A percentile compares a stretch with the other conserved stretches of the same genome.
Conservation (phyloP, 1,140 invertebrate genomes). For the Drosophila equinoxialis region DNA sequence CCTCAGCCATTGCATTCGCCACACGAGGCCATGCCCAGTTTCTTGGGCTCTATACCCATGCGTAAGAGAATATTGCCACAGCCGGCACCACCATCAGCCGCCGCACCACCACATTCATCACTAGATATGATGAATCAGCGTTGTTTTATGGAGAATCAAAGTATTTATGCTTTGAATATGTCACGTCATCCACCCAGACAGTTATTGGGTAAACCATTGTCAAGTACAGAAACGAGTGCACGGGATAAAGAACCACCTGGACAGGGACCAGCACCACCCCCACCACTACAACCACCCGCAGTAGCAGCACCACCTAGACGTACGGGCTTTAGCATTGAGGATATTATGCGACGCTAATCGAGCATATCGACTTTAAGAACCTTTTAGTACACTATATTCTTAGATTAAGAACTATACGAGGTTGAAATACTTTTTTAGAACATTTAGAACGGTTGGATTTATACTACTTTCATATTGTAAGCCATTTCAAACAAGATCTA, state of each 20-base stretch:
- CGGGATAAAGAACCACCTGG: conserved; percentile 41
- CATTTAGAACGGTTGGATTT: background rate
- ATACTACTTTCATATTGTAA: background rate
- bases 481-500: too few relatives aligned
- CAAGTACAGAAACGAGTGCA: conserved; percentile 43
- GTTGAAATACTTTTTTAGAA: background rate
- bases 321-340: conserved; percentile 89
- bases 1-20: conserved; percentile 78
- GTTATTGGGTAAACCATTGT: conserved; percentile 50
- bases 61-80: conserved; percentile 84
- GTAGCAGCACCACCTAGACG: conserved; percentile 84
- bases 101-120: conserved; percentile 8
- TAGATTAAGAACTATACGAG: background rate
- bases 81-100: conserved; percentile 3
- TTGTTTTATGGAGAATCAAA: conserved; percentile 53
- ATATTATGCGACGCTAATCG: conserved; percentile 87
- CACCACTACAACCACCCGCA: conserved; percentile 59
- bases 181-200: conserved; percentile 67
- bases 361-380: background rate
- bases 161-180: conserved; percentile 69
- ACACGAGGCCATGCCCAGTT: conserved; percentile 84
- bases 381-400: conserved; percentile 22
- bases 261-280: conserved; percentile 19
- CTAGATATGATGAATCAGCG: conserved; percentile 63
- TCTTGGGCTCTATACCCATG: conserved; percentile 85